Evolutionary conservation across 2,888 invertebrate species (phyloP), one percentile per base, ranked within the genome.

Genomic region (Eristalis tenax): DNA sequence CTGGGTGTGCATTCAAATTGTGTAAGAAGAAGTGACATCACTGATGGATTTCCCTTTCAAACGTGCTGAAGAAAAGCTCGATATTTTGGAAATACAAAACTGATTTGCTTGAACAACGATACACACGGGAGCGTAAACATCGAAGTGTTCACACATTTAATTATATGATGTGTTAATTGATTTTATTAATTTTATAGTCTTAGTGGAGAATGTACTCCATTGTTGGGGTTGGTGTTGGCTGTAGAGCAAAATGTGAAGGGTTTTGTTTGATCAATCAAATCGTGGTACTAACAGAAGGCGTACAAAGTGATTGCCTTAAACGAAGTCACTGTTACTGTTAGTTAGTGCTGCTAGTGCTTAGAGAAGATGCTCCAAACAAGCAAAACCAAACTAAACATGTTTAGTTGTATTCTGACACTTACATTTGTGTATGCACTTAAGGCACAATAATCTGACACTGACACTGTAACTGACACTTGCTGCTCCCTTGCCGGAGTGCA

Each of bases 11-110:
- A 18, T 50, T 50, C 18, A 18, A 18, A 50, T 50, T 50, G 50
- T 50, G 50, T 50, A 50, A 50, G 50, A n/a, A 50, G 50, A 50
- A 50, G 50, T 50, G 50, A 50, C 50, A 50, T 50, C 50, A 50
- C 50, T 50, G 50, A 50, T 50, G 50, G 18, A 18, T 50, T 50
- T 50, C 50, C 50, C 50, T 50, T 50, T 50, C 50, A 50, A 50
- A 50, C 50, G 18, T 18, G 50, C 50, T 18, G 18, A 18, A 50
- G 50, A 50, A 50, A 50, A 50, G 8, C n/a, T 50, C 2, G 18
- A 50, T 50, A 18, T 50, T 50, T 50, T 50, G 50, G 6, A 50
- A 18, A 18, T 6, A 50, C 50, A 8, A 18, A 50, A 18, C 18
- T 50, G 8, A 8, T 50, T 50, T 50, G 18, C 2, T 18, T 50